These are phyloP conservation scores for Sarcoramphus papa DNA, from an alignment of 2,797 vertebrate species.

Conservation along the genomic window DNA sequence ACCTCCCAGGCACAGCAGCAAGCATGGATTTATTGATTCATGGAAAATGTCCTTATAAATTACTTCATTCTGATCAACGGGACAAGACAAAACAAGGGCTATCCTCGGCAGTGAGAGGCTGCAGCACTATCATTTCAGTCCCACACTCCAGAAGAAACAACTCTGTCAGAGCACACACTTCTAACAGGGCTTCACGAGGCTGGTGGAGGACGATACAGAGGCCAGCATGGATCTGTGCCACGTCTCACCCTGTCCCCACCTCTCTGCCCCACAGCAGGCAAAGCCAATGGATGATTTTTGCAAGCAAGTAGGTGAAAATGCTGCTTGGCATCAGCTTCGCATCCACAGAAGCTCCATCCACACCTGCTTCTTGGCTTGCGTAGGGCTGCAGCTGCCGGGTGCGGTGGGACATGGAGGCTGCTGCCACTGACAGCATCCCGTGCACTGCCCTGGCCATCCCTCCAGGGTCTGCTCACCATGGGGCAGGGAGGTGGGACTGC, in stretches of 20 bases:
- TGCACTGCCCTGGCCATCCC: not conserved
- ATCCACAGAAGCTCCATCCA: not conserved
- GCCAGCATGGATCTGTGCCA: not conserved
- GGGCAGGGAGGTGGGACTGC: not conserved
- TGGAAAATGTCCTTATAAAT: constrained; percentile 49
- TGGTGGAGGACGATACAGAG: not conserved
- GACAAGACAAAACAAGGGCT: constrained; percentile 17
- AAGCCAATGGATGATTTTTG: not conserved
- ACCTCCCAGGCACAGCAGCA: constrained; percentile 16
- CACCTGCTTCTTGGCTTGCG: not conserved
- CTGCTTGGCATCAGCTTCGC: not conserved
- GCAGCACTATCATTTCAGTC: not conserved
- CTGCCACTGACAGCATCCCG: not conserved
- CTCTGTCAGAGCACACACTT: not conserved
- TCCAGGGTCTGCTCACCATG: not conserved
- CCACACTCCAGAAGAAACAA: not conserved
- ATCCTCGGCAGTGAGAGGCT: not conserved
- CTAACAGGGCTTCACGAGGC: fast-evolving
- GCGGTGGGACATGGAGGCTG: not conserved
- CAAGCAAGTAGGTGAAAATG: not conserved
- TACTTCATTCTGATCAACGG: not conserved
- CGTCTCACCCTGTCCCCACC: not conserved
- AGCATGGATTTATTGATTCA: constrained; percentile 48
- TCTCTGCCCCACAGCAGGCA: not conserved
- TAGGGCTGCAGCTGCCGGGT: not conserved